A percentile compares a stretch with the other conserved stretches of the same genome.
Conservation (phyloP, 2,888 invertebrate species). For the Tubulanus polymorphus region DNA sequence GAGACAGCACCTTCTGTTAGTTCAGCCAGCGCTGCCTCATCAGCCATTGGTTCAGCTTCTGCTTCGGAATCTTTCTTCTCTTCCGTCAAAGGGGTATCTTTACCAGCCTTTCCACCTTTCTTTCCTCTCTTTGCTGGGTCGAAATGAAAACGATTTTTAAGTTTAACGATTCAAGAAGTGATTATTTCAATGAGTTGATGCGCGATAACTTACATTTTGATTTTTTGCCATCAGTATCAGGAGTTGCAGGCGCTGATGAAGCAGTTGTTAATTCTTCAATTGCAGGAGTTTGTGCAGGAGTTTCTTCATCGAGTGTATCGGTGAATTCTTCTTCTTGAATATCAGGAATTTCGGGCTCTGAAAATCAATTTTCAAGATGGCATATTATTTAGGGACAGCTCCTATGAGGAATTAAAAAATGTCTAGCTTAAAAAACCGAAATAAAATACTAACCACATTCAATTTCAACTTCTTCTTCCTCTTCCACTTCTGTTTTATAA, state of each 20-base stretch:
- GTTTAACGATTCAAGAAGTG: neutral
- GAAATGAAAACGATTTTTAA: neutral
- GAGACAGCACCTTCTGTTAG: neutral
- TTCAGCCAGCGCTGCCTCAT: neutral
- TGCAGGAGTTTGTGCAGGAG: conserved; percentile 14
- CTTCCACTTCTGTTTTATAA: conserved; percentile 49
- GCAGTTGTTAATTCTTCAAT: conserved; percentile 25
- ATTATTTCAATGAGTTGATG: neutral
- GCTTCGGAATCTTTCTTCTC: conserved; percentile 16
- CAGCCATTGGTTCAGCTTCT: conserved; percentile 13
- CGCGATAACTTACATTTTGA: conserved; percentile 7
- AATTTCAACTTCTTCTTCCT: conserved; percentile 52
- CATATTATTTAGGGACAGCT: too few relatives aligned
- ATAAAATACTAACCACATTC: too few relatives aligned
- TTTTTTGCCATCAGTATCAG: conserved; percentile 20
- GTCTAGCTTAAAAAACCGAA: too few relatives aligned
- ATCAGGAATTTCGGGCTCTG: conserved; percentile 50
- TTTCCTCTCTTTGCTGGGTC: neutral
- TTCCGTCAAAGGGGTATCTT: conserved; percentile 20
- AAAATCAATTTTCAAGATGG: neutral
- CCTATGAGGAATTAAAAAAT: too few relatives aligned
- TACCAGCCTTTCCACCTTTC: conserved; percentile 8
- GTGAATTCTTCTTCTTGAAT: conserved; percentile 39
- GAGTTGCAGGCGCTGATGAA: conserved; percentile 21
- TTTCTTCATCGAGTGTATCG: conserved; percentile 24